phyloP scores from a whole-genome alignment of 2,797 vertebrate genomes.

The Capromys pilorides region DNA sequence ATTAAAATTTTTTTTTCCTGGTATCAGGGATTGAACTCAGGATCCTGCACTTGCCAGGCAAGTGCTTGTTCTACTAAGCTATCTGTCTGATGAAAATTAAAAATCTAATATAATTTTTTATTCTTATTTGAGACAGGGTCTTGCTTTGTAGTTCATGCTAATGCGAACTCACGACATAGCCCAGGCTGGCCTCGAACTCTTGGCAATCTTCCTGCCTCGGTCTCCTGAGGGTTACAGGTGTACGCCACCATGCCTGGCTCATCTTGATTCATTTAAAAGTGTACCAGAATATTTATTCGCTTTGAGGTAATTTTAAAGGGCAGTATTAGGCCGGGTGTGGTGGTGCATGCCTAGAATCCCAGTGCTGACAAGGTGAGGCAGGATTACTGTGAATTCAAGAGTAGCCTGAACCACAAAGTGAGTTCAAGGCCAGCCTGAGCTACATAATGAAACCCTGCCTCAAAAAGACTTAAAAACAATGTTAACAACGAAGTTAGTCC shows the following conservation, averaged over 20 bases:
- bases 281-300: neutral
- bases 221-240: neutral
- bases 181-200: neutral
- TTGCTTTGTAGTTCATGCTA: neutral
- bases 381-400: neutral
- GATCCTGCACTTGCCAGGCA: no score
- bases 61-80: no score
- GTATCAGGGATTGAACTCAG: no score
- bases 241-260: neutral
- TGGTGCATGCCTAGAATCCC: neutral
- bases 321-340: neutral
- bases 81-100: neutral
- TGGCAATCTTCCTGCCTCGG: neutral
- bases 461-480: neutral
- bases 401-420: neutral
- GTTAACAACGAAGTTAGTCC: conserved; percentile 35
- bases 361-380: neutral
- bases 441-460: neutral
- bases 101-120: neutral
- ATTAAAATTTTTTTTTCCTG: no score
- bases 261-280: neutral
- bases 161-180: neutral
- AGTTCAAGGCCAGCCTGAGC: neutral
- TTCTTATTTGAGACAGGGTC: neutral
- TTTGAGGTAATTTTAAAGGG: conserved; percentile 47